Base-by-base conservation (phyloP, 2,113 vertebrate genomes). In the Cynoglossus semilaevis region DNA sequence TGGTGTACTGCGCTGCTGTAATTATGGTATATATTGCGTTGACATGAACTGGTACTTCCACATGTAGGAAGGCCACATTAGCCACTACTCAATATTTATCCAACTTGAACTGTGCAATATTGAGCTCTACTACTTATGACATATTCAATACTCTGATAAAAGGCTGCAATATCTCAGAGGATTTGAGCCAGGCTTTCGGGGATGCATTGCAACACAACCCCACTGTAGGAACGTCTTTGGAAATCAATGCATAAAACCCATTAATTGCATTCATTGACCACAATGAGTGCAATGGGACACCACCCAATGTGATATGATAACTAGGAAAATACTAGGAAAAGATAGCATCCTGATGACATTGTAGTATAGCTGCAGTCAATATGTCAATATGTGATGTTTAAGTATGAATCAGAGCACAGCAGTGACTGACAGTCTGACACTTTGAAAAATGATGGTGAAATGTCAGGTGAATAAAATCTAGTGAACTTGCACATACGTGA, bases 231-330 rank as follows among this genome's bases (percentile, higher is more conserved):
- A 61, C 64, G 19, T 17, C 49, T 60, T 62, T 55, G 67, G 53
- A 82, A 51, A 80, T 85, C 77, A 55, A 78, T 84, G 73, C 56
- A 57, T 67, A 66, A 67, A 77, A 59, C 65, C 53, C 58, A 80
- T 79, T 78, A 56, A 77, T 70, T 79, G 61, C 74, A 69, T 77
- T 77, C 77, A 81, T 64, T 79, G 75, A 84, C 48, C 70, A 38
- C 54, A 63, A 17, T 61, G 75, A 67, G 58, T 43, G 22, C 2
- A 29, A 29, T 29, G 22, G 22, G 6, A 29, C 22, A 29, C 22
- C n/a, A n/a, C n/a, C n/a, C n/a, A n/a, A n/a, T n/a, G n/a, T n/a
- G n/a, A n/a, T n/a, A n/a, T n/a, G n/a, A n/a, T n/a, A n/a, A n/a
- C 22, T 29, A 29, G 6, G 22, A 29, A n/a, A 6, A 4, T 29